Percentiles rank a stretch among this genome's conserved stretches.
These are phyloP conservation scores for Lordiphosa andalusiaca DNA, from an alignment of 2,888 invertebrate species.

Conservation along the genomic window DNA sequence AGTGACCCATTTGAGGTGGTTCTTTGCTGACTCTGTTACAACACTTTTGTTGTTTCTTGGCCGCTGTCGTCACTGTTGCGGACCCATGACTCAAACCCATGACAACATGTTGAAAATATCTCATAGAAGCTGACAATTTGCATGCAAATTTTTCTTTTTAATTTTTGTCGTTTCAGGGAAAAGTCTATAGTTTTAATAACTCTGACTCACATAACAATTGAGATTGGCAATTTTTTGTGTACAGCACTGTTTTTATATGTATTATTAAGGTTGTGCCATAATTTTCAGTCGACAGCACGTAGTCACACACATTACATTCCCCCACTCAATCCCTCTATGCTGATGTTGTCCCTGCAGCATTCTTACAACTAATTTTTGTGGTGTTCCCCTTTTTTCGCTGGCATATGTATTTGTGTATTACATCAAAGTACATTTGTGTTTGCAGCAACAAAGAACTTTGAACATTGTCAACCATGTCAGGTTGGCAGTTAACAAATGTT, in stretches of 20 bases:
- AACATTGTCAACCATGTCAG: conserved; percentile 36
- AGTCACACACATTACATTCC: conserved; percentile 15
- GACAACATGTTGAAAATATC: conserved; percentile 48
- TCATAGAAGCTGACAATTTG: conserved; percentile 40
- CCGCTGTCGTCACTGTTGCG: conserved; percentile 47
- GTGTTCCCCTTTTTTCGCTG: conserved; percentile 29
- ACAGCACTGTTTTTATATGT: background rate
- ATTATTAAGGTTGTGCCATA: conserved; percentile 2
- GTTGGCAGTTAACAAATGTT: conserved; percentile 43
- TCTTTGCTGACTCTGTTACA: conserved; percentile 20
- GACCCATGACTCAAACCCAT: conserved; percentile 37
- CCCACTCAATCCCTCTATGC: background rate
- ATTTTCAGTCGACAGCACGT: background rate
- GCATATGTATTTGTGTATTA: conserved; percentile 53
- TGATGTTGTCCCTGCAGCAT: background rate
- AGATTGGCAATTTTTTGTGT: conserved; percentile 7
- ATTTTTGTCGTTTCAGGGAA: conserved; percentile 2
- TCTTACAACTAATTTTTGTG: conserved; percentile 37
- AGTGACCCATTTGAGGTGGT: conserved; percentile 59
- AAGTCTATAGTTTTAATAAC: conserved; percentile 3
- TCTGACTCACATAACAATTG: conserved; percentile 9
- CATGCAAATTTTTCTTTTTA: conserved; percentile 35
- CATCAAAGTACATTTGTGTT: conserved; percentile 70
- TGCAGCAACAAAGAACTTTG: conserved; percentile 24
- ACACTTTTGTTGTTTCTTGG: conserved; percentile 23